Evolutionary conservation across 2,888 invertebrate species (phyloP).

Genomic region (Psylliodes chrysocephalus): DNA sequence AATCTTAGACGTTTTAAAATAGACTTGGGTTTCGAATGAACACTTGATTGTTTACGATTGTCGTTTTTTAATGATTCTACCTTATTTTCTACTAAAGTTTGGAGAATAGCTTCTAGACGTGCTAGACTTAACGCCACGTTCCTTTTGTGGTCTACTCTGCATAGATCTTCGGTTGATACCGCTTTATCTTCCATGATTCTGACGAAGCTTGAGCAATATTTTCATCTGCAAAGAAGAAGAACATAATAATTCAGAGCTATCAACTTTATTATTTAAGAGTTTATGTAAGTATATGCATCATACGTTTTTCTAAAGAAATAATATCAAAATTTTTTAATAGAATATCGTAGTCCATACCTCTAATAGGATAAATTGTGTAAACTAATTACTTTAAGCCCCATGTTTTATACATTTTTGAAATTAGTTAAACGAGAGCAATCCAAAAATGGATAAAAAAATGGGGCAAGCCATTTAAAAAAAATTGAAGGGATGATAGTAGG

Average conservation of each 20-base stretch:
- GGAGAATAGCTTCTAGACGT: slow-evolving; percentile 75
- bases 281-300: not conserved
- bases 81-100: slow-evolving; percentile 78
- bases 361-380: too few relatives aligned
- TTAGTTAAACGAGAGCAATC: too few relatives aligned
- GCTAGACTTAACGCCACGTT: slow-evolving; percentile 67
- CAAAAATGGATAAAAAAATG: too few relatives aligned
- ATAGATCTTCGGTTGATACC: slow-evolving; percentile 74
- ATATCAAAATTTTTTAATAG: too few relatives aligned
- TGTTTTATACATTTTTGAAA: too few relatives aligned
- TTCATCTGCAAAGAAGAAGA: not conserved
- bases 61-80: slow-evolving; percentile 70
- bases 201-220: not conserved
- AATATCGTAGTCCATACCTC: too few relatives aligned
- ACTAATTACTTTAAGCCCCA: too few relatives aligned
- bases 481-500: too few relatives aligned
- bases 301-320: too few relatives aligned
- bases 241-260: too few relatives aligned
- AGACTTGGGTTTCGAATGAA: slow-evolving; percentile 63
- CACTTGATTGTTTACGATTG: slow-evolving; percentile 59
- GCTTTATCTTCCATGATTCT: slow-evolving; percentile 71
- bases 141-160: slow-evolving; percentile 47
- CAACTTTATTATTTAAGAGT: too few relatives aligned
- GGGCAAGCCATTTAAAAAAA: too few relatives aligned
- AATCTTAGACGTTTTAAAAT: slow-evolving; percentile 57